Conservation (phyloP, 2,797 vertebrate species). For the Trachops cirrhosus region DNA sequence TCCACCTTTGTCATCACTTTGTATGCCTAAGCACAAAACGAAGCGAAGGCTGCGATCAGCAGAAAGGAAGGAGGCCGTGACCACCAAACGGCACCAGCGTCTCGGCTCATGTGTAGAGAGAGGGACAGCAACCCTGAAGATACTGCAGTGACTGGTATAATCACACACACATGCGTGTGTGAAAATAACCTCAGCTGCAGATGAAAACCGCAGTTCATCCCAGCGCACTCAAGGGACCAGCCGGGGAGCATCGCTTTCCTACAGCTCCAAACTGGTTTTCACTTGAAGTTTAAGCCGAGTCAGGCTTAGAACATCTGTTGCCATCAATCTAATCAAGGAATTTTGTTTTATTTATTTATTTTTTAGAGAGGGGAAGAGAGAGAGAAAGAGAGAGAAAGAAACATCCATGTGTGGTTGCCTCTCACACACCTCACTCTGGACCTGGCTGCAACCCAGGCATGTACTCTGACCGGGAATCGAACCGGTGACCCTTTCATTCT, state of each 20-base stretch:
- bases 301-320: not conserved
- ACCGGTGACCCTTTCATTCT: too few species aligned
- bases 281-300: not conserved
- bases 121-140: not conserved
- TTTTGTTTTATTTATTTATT: not conserved
- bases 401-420: too few species aligned
- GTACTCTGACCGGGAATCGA: too few species aligned
- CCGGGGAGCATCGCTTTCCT: not conserved
- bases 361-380: too few species aligned
- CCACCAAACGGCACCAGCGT: not conserved
- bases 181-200: not conserved
- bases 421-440: too few species aligned
- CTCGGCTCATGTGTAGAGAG: rapidly evolving
- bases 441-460: too few species aligned
- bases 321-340: not conserved
- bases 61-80: not conserved
- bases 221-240: too few species aligned
- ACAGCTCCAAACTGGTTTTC: not conserved
- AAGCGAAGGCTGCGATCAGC: not conserved
- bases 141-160: not conserved
- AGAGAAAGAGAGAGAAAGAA: too few species aligned
- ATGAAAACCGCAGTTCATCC: not conserved
- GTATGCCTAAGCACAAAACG: not conserved
- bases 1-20: slow-evolving; percentile 24
- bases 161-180: not conserved